Base-by-base conservation (phyloP, 2,113 vertebrate species). In the Piprites chloris region DNA sequence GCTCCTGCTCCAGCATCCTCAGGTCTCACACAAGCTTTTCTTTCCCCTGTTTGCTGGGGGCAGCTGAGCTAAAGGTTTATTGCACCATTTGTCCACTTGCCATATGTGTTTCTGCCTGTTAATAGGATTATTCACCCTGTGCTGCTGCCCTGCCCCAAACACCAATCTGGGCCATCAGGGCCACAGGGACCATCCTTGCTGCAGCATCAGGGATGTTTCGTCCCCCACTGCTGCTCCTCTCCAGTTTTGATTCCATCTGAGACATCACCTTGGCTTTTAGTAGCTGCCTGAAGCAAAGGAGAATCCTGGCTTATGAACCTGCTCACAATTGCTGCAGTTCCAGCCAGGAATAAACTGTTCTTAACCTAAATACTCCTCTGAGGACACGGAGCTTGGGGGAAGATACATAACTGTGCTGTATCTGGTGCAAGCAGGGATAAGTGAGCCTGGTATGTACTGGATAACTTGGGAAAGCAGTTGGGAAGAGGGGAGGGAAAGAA, bases 331-430 rank as follows among this genome's bases (percentile, higher is more conserved):
- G 89, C 91, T 94, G 84, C 91, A 87, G 33, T 62, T 92, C 77
- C 84, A 92, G 87, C 19, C 74, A 79, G 81, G 84, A 95, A 96
- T 94, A 91, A 97, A 95, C 89, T 94, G 80, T 30, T 92, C 53
- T 96, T 92, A 95, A 91, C 80, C 87, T 93, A 95, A 97, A 95
- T 92, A 94, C 84, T 95, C 94, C 93, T 97, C 77, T 82, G 93
- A 94, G 94, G 87, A 91, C 66, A 22, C 76, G 63, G 86, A 93
- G 95, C 96, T 95, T 35, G 66, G 69, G 94, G 95, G 93, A 92
- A 94, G 89, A 69, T 78, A 77, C 69, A 68, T 14, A 72, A 92
- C 68, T 78, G 61, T 26, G 44, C 66, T 52, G 44, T 11, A 9
- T 59, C 19, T 37, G 30, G 68, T 52, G 69, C 11, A 1, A 41